Evolutionary conservation across 2,797 vertebrate species (phyloP).

Genomic region (Sparus aurata): DNA sequence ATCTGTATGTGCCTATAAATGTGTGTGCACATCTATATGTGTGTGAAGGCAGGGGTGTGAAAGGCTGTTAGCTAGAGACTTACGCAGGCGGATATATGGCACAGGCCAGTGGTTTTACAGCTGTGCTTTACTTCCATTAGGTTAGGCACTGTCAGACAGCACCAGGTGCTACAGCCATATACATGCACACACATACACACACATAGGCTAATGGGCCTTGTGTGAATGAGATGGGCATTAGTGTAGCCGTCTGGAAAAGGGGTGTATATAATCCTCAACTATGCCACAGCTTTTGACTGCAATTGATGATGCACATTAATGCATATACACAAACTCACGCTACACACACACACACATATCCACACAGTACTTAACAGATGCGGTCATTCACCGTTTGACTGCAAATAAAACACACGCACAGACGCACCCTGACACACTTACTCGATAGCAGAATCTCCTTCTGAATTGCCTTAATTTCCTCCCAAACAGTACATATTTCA

Average conservation of each 20-base stretch:
- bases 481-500: slow-evolving; percentile 61
- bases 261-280: slow-evolving; percentile 75
- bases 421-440: slow-evolving; percentile 36
- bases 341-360: slow-evolving; percentile 43
- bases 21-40: slow-evolving; percentile 37
- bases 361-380: slow-evolving; percentile 48
- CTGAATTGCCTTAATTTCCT: slow-evolving; percentile 55
- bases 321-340: slow-evolving; percentile 40
- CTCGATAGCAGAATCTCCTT: slow-evolving; percentile 35
- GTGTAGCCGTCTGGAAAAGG: slow-evolving; percentile 69
- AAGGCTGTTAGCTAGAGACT: slow-evolving; percentile 69
- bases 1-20: slow-evolving; percentile 45
- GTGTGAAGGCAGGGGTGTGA: slow-evolving; percentile 51
- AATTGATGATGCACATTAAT: slow-evolving; percentile 74
- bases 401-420: slow-evolving; percentile 33
- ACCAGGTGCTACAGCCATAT: slow-evolving; percentile 69
- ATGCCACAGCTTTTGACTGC: slow-evolving; percentile 67
- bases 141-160: slow-evolving; percentile 72
- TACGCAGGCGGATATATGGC: slow-evolving; percentile 68
- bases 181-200: slow-evolving; percentile 38
- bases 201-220: slow-evolving; percentile 67
- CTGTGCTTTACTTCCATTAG: slow-evolving; percentile 82
- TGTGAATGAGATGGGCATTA: slow-evolving; percentile 74
- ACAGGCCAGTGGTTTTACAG: slow-evolving; percentile 82
- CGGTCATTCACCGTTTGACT: slow-evolving; percentile 38